Evolutionary conservation across 1,140 invertebrate species (phyloP), one percentile per base, ranked within the genome.

Genomic region (Bilobella aurantiaca): DNA sequence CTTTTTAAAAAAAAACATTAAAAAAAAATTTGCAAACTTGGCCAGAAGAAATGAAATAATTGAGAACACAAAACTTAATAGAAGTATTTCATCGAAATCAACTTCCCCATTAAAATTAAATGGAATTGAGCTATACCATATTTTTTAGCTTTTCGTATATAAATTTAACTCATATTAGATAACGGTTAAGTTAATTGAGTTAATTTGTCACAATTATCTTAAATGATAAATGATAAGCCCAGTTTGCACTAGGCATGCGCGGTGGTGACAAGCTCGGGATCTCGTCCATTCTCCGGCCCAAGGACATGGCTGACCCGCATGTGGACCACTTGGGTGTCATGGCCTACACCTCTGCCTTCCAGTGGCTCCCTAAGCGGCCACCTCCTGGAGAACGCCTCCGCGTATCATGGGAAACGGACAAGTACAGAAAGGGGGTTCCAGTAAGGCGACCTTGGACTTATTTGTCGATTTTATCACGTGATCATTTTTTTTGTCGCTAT

Each of bases 251-350:
- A 84, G 84, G 82, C 65, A 81, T 85, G 49, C 79, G 80, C 28
- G 83, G 82, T n/a, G 84, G 82, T 12, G 79, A 81, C 66, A 83
- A 82, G 73, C 74, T 83, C 76, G 91, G 93, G 21, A 88, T 96
- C 2, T 87, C 93, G 73, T 91, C 92, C 28, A 84, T 96, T 47
- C 76, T 98, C 32, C 87, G 90, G 72, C 87, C 94, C 3, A 91
- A 90, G 77, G 93, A 98, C 75, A 91, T 98, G 86, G 87, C 90
- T 56, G 91, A 94, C 77, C 88, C 87, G 58, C 88, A 96, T 75
- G 91, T 94, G 1, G 93, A 97, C 76, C 93, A 96, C 82, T 82
- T 97, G 69, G 93, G 91, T 3, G 90, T 96, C 66, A 96, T 96
- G 94, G 90, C 93, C 2, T 96, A 96, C 78, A 89, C 88, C 1